These are phyloP conservation scores for Dinocampus coccinellae DNA, from an alignment of 2,888 invertebrate genomes.

Conservation along the genomic window DNA sequence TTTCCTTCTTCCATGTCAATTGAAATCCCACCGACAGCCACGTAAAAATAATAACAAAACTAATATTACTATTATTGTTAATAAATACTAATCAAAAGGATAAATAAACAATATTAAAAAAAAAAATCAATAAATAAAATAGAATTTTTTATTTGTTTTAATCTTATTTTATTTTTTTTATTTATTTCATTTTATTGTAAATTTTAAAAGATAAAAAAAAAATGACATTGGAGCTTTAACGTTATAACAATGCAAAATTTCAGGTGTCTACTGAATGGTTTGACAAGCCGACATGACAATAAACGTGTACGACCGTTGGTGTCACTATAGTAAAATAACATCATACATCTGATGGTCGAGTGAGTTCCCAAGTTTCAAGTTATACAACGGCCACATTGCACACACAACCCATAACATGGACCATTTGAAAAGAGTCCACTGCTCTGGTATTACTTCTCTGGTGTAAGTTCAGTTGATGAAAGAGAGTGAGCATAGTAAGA, in stretches of 20 bases:
- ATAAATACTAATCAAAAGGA: background rate
- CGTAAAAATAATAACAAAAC: background rate
- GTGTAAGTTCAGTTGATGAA: background rate
- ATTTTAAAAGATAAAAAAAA: background rate
- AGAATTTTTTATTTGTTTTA: too few species aligned
- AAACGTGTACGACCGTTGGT: slow-evolving; percentile 28
- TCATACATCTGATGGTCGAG: background rate
- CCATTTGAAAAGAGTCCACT: slow-evolving; percentile 61
- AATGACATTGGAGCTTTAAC: background rate
- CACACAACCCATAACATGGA: slow-evolving; percentile 57
- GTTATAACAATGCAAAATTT: slow-evolving; percentile 30
- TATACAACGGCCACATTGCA: slow-evolving; percentile 40
- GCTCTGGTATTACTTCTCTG: slow-evolving; percentile 22
- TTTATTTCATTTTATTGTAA: slow-evolving; percentile 33
- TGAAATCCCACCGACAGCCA: background rate
- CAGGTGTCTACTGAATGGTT: slow-evolving; percentile 47
- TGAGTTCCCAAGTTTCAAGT: slow-evolving; percentile 27
- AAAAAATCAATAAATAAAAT: too few species aligned
- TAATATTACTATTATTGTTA: background rate
- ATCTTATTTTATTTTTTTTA: background rate
- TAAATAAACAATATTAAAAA: background rate
- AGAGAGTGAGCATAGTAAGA: background rate
- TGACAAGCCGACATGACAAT: slow-evolving; percentile 40
- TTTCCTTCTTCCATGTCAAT: background rate
- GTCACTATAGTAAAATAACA: slow-evolving; percentile 2